Evolutionary conservation across 2,113 vertebrate genomes (phyloP), one percentile per base, ranked within the genome.

Genomic region (Muntiacus muntjak): DNA sequence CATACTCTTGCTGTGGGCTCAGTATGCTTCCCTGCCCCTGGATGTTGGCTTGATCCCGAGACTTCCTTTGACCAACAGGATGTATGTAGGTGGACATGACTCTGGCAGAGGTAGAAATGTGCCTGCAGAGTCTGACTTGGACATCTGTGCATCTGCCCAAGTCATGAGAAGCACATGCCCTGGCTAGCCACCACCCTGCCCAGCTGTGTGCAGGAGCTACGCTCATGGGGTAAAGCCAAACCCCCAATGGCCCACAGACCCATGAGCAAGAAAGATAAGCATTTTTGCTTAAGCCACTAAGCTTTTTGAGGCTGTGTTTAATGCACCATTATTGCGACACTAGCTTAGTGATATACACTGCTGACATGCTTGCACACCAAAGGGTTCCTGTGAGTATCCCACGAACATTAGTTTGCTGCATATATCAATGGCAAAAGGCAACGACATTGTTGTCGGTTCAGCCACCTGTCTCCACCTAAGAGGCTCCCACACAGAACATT

Each of bases 401-500:
- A 11, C 52, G 64, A 78, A 26, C 15, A 19, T 79, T 96, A 64
- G 87, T 83, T 88, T 96, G 91, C 97, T 87, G 86, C 64, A 16
- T 28, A n/a, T 47, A 87, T 91, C 97, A 79, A 84, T 96, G 96
- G 50, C 79, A 43, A 30, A 97, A 97, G 94, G 89, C 21, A 87
- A 93, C 96, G 95, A 26, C 93, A 16, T 89, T 95, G 95, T 82
- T 94, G 87, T 87, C 95, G 97, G 96, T 90, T 60, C 83, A n/a
- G 71, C 91, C 16, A 28, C 96, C 95, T 87, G 43, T 79, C 33
- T 62, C 54, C 19, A 25, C 93, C 88, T 86, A 96, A 97, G 88
- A 86, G 97, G 95, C 96, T 94, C 96, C 94, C 87, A 93, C 93
- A 83, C 93, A 95, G 97, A 98, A 97, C 97, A 87, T 85, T 26